A percentile compares a stretch with the other conserved stretches of the same genome.
phyloP scores from a whole-genome alignment of 2,797 vertebrate species.

The Apodemus agrarius region DNA sequence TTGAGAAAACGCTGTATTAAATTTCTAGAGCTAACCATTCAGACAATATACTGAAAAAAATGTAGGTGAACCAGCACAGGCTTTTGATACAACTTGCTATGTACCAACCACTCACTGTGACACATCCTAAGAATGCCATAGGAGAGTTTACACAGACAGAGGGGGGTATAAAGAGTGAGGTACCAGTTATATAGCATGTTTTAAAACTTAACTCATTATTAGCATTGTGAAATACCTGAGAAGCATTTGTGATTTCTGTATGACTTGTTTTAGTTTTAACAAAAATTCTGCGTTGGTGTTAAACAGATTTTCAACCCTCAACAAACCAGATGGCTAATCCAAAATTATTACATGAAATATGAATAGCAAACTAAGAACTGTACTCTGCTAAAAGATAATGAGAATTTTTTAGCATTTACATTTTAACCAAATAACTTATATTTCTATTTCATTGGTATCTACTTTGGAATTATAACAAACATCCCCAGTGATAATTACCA shows the following conservation, averaged over 20 bases:
- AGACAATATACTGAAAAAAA: neutral
- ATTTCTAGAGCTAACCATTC: slow-evolving; percentile 38
- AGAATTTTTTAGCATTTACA: slow-evolving; percentile 87
- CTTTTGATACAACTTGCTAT: slow-evolving; percentile 27
- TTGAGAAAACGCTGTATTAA: slow-evolving; percentile 44
- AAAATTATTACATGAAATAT: slow-evolving; percentile 90
- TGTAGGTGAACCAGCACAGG: neutral
- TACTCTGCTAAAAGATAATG: slow-evolving; percentile 86
- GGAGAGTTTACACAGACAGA: slow-evolving; percentile 33
- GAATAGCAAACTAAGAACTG: slow-evolving; percentile 88
- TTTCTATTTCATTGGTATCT: slow-evolving; percentile 83
- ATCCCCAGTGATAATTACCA: slow-evolving; percentile 86
- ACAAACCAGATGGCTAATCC: slow-evolving; percentile 91
- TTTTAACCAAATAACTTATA: slow-evolving; percentile 88
- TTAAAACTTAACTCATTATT: slow-evolving; percentile 76
- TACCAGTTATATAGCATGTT: slow-evolving; percentile 47
- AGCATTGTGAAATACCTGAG: slow-evolving; percentile 82
- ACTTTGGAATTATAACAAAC: slow-evolving; percentile 84
- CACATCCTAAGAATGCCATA: slow-evolving; percentile 24
- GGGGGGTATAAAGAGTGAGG: slow-evolving; percentile 50
- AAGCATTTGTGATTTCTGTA: slow-evolving; percentile 84
- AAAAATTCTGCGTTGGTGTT: slow-evolving; percentile 90
- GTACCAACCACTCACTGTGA: slow-evolving; percentile 29
- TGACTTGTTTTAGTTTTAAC: slow-evolving; percentile 86
- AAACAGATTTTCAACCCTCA: slow-evolving; percentile 91